Evolutionary conservation across 2,797 vertebrate species (phyloP), one percentile per base, ranked within the genome.

Genomic region (Pelodytes ibericus): DNA sequence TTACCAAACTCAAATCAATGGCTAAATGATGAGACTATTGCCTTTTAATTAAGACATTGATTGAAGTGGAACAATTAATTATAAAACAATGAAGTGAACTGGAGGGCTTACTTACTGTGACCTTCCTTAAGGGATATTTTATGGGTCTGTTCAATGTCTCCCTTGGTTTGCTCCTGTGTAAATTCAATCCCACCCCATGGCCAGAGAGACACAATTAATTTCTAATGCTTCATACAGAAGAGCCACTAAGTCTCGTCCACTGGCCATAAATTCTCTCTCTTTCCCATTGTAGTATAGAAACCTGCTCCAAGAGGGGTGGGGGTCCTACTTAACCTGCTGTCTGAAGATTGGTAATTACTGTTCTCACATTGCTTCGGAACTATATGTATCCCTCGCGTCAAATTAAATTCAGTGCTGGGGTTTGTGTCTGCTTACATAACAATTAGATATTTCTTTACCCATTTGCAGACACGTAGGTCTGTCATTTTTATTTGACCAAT

Each of bases 11-110:
- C 65, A 70, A 61, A 75, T 75, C 74, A 20, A 75, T 75, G 47
- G 20, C 57, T 24, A 70, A 70, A 75, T 27, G 47, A 64, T 47
- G 58, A 61, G 39, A 68, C 47, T 67, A 69, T 57, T 71, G 67
- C 18, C 60, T 71, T 76, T 76, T 71, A 76, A 76, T 76, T 76
- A 76, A 33, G 74, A 62, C 59, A 76, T 71, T 76, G 74, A 76
- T 76, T 76, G 74, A 64, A 76, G 66, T 26, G 26, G 29, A 63
- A 31, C 67, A 58, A 76, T 76, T 70, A 76, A 76, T 76, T 76
- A 62, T 27, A 71, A 76, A 70, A 76, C 66, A 71, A 76, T 76
- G 65, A 53, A 64, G 58, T 71, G 59, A 49, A 39, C 30, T 29
- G 56, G 47, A 29, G 39, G 57, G 62, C 70, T 76, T 76, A 76